phyloP scores from a whole-genome alignment of 2,888 invertebrate genomes.

The Phorcus lineatus region DNA sequence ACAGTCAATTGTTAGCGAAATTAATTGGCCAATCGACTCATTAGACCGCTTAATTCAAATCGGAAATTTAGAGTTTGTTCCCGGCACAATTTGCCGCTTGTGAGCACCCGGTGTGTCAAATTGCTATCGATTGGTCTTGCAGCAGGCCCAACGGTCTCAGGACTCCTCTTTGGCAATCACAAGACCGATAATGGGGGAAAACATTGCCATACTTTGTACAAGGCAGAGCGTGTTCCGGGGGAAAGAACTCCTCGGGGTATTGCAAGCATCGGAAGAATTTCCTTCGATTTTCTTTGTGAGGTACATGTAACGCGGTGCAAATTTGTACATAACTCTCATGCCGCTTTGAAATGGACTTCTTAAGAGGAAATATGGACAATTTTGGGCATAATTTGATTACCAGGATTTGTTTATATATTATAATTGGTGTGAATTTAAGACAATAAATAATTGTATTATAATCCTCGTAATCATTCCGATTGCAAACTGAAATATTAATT shows the following conservation, averaged over 20 bases:
- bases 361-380: too few species aligned
- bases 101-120: constrained; percentile 22
- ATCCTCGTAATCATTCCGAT: too few species aligned
- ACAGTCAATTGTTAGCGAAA: constrained; percentile 24
- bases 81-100: not conserved
- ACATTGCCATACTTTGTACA: not conserved
- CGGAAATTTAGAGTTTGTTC: constrained; percentile 25
- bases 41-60: constrained; percentile 31
- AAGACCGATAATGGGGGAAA: constrained; percentile 15
- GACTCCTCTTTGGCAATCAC: not conserved
- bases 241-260: constrained; percentile 1
- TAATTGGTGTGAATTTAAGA: too few species aligned
- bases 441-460: too few species aligned
- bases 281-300: constrained; percentile 8
- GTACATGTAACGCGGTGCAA: not conserved
- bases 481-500: too few species aligned
- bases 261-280: not conserved
- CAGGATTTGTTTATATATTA: too few species aligned
- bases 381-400: too few species aligned
- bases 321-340: too few species aligned
- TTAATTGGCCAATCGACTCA: constrained; percentile 32
- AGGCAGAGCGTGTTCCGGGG: not conserved
- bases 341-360: too few species aligned
- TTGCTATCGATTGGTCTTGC: constrained; percentile 25
- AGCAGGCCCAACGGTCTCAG: not conserved